These are phyloP conservation scores for Callorhinus ursinus DNA, from an alignment of 2,113 vertebrate species.

Conservation along the genomic window DNA sequence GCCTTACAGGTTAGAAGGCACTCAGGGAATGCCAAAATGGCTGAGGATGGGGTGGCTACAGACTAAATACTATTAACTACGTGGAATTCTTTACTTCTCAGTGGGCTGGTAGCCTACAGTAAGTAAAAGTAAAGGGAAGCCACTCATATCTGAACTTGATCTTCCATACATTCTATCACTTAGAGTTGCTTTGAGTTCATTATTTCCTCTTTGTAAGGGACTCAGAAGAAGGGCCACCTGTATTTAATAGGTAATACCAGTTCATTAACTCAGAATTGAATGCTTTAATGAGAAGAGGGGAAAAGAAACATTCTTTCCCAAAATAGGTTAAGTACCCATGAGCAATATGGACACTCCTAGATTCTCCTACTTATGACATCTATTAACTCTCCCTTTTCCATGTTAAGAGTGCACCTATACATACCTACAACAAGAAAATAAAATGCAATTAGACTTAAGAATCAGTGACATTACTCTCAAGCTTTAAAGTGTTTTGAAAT, in stretches of 20 bases:
- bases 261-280: constrained; percentile 3
- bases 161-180: constrained; percentile 15
- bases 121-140: constrained; percentile 12
- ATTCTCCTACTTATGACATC: background rate
- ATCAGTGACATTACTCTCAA: background rate
- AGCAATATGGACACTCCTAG: background rate
- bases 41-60: background rate
- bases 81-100: background rate
- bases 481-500: constrained; percentile 49
- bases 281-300: background rate
- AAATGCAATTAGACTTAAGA: constrained; percentile 59
- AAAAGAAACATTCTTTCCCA: background rate
- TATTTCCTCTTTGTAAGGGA: constrained; percentile 43
- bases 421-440: constrained; percentile 33
- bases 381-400: constrained; percentile 17
- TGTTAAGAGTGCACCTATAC: background rate
- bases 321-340: background rate
- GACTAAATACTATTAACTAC: background rate
- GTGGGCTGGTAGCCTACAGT: background rate
- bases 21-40: background rate
- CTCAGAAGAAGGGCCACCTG: background rate
- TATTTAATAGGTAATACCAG: background rate
- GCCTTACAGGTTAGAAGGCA: background rate
- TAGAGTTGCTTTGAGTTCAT: constrained; percentile 4
- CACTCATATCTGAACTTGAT: constrained; percentile 38